Evolutionary conservation across 2,797 vertebrate genomes (phyloP), one percentile per base, ranked within the genome.

Genomic region (Kryptopterus vitreolus): DNA sequence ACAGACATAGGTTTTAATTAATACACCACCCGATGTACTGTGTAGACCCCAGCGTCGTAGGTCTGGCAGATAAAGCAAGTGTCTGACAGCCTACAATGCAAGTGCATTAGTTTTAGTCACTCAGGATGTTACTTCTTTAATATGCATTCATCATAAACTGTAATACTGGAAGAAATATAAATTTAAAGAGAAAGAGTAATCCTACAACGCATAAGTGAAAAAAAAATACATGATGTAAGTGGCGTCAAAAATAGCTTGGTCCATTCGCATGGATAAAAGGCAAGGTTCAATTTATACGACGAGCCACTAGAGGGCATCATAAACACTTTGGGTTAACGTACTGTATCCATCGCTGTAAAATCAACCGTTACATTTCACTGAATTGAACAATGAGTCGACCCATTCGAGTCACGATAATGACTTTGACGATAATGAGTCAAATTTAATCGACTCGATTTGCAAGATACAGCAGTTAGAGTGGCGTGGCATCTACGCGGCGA

Each of bases 281-380:
- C 15, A 59, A 35, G 33, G 55, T 33, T 50, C 11, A 48, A 68
- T 48, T 22, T 66, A 3, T 43, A 43, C 33, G 57, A 10, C 13
- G 13, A 74, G 53, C 71, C 33, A 57, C 53, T 74, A 43, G 53
- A 58, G 71, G 71, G 71, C 33, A 33, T 33, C 48, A 72, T 8
- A 33, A 20, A 72, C 50, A 38, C 43, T 26, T 43, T 74, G 12
- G 5, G 15, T 26, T 43, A 74, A 43, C 52, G 26, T 18, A 57
- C 33, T 24, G 31, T 22, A 10, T 74, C 29, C 33, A 35, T 72
- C 26, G 55, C 20, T 69, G 15, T 20, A 70, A 70, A 0, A 12
- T 38, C 70, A 43, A 57, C 26, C 6, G 13, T 22, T 50, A 20
- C 4, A 43, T 66, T 66, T n/a, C 12, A 24, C 5, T 24, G 22